Conservation (phyloP, 2,113 vertebrate species). For the Peromyscus polionotus region DNA sequence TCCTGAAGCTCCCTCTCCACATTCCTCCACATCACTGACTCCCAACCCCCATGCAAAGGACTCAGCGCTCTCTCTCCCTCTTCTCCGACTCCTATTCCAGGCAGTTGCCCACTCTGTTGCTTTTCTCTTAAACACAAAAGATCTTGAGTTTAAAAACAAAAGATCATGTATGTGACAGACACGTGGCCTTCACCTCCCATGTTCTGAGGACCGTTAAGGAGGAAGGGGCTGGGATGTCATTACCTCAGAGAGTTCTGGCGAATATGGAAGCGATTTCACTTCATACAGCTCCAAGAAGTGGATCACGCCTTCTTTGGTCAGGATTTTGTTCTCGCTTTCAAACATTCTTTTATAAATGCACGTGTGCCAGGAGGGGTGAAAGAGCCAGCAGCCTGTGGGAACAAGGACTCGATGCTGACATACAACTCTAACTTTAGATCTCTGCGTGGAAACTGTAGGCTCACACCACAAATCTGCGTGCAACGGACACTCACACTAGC, state of each 20-base stretch:
- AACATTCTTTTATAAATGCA: slow-evolving; percentile 98
- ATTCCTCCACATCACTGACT: background rate
- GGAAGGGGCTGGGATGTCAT: background rate
- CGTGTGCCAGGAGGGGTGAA: slow-evolving; percentile 92
- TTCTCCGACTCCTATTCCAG: background rate
- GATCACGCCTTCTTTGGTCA: slow-evolving; percentile 93
- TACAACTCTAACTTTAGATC: rapidly evolving
- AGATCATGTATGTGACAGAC: background rate
- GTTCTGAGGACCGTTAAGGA: background rate
- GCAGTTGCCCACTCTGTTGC: background rate
- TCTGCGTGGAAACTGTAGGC: rapidly evolving
- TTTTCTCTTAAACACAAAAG: background rate
- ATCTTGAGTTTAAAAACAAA: background rate
- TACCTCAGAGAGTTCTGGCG: slow-evolving; percentile 92
- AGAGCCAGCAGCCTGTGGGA: slow-evolving; percentile 75
- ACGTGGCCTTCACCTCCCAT: background rate
- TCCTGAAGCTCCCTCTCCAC: background rate
- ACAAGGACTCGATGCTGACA: background rate
- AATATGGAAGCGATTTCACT: slow-evolving; percentile 87
- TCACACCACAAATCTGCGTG: background rate
- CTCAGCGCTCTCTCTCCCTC: background rate
- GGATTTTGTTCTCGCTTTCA: slow-evolving; percentile 96
- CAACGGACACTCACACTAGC: too few relatives aligned
- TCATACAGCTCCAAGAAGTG: slow-evolving; percentile 93
- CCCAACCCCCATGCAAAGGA: background rate